Percentiles rank a stretch among this genome's conserved stretches.
Evolutionary conservation across 2,113 vertebrate genomes (phyloP).

Genomic region (Ophthalmolycus amberensis): DNA sequence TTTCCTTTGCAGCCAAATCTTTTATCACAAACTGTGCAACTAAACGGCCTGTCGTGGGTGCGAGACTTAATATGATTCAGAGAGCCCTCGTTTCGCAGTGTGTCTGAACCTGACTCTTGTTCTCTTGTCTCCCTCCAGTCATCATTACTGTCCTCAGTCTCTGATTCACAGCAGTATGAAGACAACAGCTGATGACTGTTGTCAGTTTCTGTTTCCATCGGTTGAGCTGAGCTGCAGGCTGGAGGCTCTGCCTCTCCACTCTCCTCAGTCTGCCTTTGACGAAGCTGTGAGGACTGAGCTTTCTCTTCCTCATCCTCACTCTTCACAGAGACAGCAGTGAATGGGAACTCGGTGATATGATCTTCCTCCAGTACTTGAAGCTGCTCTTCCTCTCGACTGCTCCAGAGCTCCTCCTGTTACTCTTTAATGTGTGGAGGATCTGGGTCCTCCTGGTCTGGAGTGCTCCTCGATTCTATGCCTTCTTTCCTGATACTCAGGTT

Average conservation of each 20-base stretch:
- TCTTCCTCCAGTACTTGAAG: background rate
- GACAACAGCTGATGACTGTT: background rate
- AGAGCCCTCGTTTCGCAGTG: background rate
- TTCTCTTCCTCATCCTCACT: constrained; percentile 13
- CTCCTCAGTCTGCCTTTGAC: background rate
- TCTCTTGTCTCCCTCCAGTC: background rate
- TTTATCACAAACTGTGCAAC: constrained; percentile 22
- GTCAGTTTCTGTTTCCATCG: background rate
- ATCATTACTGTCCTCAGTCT: constrained; percentile 23
- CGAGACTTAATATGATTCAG: background rate
- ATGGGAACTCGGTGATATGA: background rate
- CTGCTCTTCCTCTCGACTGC: constrained; percentile 5
- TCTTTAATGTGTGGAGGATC: constrained; percentile 7
- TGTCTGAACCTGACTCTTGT: background rate
- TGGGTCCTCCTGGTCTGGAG: background rate
- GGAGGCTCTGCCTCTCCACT: background rate
- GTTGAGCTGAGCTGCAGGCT: background rate
- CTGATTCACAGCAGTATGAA: background rate
- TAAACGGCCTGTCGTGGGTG: background rate
- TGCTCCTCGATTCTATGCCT: background rate
- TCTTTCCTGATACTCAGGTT: background rate
- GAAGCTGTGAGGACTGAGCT: background rate
- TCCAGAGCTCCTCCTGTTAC: constrained; percentile 21
- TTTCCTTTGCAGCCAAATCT: constrained; percentile 19
- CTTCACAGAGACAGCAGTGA: background rate